These are phyloP conservation scores for Lates calcarifer DNA, from an alignment of 2,113 vertebrate species.

Conservation along the genomic window DNA sequence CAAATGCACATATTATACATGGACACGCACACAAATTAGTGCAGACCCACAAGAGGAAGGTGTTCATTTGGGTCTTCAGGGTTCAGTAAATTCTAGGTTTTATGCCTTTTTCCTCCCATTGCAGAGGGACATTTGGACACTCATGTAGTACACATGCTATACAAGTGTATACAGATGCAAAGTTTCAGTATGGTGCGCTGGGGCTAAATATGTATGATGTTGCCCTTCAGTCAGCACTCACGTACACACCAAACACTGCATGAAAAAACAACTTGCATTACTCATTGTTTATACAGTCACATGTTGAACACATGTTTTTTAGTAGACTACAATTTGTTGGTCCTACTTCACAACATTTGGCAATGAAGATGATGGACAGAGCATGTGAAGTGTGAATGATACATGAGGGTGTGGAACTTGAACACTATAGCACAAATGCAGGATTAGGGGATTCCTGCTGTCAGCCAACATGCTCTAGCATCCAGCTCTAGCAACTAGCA, in stretches of 20 bases:
- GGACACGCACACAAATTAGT: not conserved
- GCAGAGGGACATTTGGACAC: not conserved
- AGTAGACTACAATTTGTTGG: not conserved
- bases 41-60: not conserved
- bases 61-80: not conserved
- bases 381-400: not conserved
- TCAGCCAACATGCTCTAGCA: slow-evolving; percentile 5
- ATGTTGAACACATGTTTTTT: not conserved
- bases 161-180: not conserved
- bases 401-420: not conserved
- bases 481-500: slow-evolving; percentile 4
- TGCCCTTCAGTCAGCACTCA: not conserved
- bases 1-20: not conserved
- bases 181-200: not conserved
- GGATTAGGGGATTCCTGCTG: not conserved
- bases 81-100: not conserved
- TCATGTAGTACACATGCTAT: too few relatives aligned
- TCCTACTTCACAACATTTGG: not conserved
- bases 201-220: not conserved
- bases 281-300: not conserved
- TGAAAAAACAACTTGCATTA: not conserved
- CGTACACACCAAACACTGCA: not conserved
- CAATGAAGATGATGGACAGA: not conserved
- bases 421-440: not conserved
- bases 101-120: not conserved